Percentiles rank a stretch among this genome's conserved stretches.
Evolutionary conservation across 2,888 invertebrate species (phyloP).

Genomic region (Drosophila paucipuncta): DNA sequence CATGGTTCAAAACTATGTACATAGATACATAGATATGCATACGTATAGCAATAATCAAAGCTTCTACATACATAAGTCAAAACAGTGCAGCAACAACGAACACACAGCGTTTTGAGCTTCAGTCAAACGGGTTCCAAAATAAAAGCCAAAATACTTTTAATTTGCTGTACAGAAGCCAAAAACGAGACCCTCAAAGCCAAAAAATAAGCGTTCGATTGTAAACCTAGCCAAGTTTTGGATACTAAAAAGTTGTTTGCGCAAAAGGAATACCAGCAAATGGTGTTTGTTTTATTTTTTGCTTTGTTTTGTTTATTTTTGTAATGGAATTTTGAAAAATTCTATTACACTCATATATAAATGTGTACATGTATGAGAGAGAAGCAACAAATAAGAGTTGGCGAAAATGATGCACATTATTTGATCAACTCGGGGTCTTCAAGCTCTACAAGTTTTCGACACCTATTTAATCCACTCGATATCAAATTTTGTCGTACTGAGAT

Average conservation of each 20-base stretch:
- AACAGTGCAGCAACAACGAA: constrained; percentile 17
- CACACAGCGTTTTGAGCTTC: constrained; percentile 8
- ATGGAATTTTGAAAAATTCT: background rate
- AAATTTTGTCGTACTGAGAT: background rate
- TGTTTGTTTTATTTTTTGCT: background rate
- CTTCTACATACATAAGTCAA: constrained; percentile 1
- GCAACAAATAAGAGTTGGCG: background rate
- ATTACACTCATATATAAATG: background rate
- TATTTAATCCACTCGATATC: background rate
- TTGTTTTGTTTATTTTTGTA: background rate
- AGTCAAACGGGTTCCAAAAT: constrained; percentile 34
- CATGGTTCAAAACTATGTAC: background rate
- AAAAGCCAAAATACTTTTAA: constrained; percentile 27
- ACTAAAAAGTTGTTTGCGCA: background rate
- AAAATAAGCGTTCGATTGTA: constrained; percentile 6
- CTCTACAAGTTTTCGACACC: background rate
- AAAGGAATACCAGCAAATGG: background rate
- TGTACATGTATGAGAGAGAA: background rate
- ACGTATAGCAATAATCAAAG: constrained; percentile 5
- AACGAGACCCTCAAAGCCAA: constrained; percentile 12
- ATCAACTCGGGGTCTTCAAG: background rate
- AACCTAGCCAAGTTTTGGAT: background rate
- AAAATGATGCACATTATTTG: background rate
- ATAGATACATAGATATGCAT: background rate
- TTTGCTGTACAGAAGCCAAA: constrained; percentile 26